Evolutionary conservation across 2,113 vertebrate species (phyloP).

Genomic region (Echinops telfairi): DNA sequence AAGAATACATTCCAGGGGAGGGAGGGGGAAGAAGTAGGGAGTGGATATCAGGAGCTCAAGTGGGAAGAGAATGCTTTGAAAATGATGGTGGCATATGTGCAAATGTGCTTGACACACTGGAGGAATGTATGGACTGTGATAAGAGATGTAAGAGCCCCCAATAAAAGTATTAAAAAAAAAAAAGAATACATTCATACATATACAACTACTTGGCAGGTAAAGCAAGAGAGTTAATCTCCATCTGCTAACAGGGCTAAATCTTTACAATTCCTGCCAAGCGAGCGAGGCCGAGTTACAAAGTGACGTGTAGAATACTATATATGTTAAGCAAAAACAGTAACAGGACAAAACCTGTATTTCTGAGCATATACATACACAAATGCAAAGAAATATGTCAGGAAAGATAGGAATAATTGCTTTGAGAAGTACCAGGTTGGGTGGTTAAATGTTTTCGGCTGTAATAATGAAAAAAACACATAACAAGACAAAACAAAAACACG

Average conservation of each 20-base stretch:
- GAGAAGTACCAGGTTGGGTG: background rate
- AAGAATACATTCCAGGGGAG: too few relatives aligned
- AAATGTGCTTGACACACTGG: too few relatives aligned
- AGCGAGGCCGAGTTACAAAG: background rate
- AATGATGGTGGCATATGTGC: too few relatives aligned
- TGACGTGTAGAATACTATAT: background rate
- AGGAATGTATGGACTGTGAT: too few relatives aligned
- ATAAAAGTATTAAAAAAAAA: too few relatives aligned
- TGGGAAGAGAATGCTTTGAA: too few relatives aligned
- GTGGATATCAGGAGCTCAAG: too few relatives aligned
- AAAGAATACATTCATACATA: background rate
- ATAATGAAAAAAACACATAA: background rate
- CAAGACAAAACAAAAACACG: too few relatives aligned
- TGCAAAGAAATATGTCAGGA: background rate
- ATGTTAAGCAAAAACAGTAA: background rate
- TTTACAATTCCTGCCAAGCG: background rate
- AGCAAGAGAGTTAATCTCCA: background rate
- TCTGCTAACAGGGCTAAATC: background rate
- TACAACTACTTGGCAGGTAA: background rate
- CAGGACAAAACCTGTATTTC: background rate
- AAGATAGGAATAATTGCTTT: conserved; percentile 7
- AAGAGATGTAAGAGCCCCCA: too few relatives aligned
- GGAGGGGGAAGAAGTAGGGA: too few relatives aligned
- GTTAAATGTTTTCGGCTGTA: background rate
- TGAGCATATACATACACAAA: background rate